Evolutionary conservation across 30 jellyfish, hydroid and myxozoan species (phyloP).

Genomic region (Hydractinia echinata): DNA sequence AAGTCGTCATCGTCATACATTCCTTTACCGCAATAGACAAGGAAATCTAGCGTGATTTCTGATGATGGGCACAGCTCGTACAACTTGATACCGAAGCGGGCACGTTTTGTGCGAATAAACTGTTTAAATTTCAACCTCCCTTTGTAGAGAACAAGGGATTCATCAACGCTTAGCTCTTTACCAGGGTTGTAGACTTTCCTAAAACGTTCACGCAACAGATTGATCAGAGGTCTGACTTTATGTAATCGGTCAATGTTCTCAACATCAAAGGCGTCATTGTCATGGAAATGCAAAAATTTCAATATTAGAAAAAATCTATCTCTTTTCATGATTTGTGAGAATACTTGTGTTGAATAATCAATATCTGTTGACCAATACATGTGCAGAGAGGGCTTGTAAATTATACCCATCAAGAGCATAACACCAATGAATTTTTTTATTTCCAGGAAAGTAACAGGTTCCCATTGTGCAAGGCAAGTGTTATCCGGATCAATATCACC

Average conservation of each 20-base stretch:
- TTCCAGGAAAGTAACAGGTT: conserved; percentile 24
- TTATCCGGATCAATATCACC: not conserved
- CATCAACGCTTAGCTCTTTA: conserved; percentile 23
- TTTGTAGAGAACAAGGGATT: conserved; percentile 31
- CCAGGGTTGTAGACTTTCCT: conserved; percentile 19
- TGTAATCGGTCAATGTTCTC: conserved; percentile 7
- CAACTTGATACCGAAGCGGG: conserved; percentile 18
- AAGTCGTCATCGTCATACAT: conserved; percentile 19
- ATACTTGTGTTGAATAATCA: conserved; percentile 7
- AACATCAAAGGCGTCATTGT: conserved; percentile 5
- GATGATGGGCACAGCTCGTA: conserved; percentile 6
- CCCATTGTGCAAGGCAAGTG: conserved; percentile 20
- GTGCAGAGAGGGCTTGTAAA: conserved; percentile 14
- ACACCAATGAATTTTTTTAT: conserved; percentile 9
- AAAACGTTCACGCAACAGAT: not conserved
- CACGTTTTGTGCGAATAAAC: conserved; percentile 1
- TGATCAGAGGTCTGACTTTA: conserved; percentile 18
- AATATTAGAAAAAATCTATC: conserved; percentile 5
- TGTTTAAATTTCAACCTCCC: not conserved
- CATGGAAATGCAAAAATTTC: conserved; percentile 24
- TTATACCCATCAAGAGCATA: conserved; percentile 22
- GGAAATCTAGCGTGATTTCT: conserved; percentile 14
- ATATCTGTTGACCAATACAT: conserved; percentile 31
- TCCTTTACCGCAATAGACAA: conserved; percentile 22
- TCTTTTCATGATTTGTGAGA: conserved; percentile 9